phyloP scores from a whole-genome alignment of 1,140 invertebrate genomes.

The Diorhabda carinulata region DNA sequence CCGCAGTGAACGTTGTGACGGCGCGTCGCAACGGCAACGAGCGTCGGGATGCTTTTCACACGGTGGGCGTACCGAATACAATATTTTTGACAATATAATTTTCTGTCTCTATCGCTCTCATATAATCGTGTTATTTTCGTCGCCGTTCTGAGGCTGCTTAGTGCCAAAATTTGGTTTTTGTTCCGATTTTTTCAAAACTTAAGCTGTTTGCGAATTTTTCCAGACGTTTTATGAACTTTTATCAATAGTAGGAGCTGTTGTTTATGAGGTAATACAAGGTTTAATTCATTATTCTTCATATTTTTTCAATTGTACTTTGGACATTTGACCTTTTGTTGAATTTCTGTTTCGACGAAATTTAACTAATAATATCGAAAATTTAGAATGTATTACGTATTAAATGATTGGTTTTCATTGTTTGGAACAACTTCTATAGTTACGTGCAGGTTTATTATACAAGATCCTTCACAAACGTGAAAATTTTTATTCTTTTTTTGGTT shows the following conservation, averaged over 20 bases:
- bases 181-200: background rate
- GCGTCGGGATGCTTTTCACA: constrained; percentile 24
- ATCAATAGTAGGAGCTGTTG: background rate
- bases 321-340: too few relatives aligned
- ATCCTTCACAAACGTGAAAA: too few relatives aligned
- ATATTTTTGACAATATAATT: constrained; percentile 27
- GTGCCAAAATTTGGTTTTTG: constrained; percentile 28
- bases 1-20: constrained; percentile 24
- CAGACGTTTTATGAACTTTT: background rate
- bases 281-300: background rate
- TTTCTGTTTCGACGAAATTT: too few relatives aligned
- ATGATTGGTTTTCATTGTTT: too few relatives aligned
- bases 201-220: background rate
- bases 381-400: too few relatives aligned
- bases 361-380: too few relatives aligned
- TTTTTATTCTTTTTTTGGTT: too few relatives aligned
- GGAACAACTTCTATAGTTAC: too few relatives aligned
- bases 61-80: constrained; percentile 31
- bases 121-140: constrained; percentile 9
- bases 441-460: too few relatives aligned
- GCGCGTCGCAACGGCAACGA: constrained; percentile 22
- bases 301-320: background rate
- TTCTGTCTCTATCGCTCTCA: constrained; percentile 22
- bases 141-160: constrained; percentile 21
- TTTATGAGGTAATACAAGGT: background rate